These are phyloP conservation scores for Venturia canescens DNA, from an alignment of 1,140 invertebrate species.

Conservation along the genomic window DNA sequence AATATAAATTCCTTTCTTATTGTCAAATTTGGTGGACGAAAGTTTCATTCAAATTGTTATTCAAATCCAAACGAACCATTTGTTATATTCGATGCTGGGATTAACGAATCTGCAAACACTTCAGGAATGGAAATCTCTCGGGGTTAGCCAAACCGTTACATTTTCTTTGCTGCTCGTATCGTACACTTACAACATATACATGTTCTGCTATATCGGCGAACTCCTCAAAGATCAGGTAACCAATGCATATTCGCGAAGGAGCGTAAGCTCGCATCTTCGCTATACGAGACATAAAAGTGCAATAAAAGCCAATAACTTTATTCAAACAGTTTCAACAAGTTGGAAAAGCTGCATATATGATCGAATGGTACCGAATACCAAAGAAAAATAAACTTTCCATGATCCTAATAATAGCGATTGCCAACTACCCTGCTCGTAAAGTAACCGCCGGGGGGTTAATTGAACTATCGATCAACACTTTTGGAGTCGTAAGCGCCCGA, in stretches of 20 bases:
- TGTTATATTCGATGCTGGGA: no score
- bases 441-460: conserved; percentile 57
- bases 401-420: conserved; percentile 56
- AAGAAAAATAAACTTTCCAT: conserved; percentile 46
- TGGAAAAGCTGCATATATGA: conserved; percentile 45
- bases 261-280: no score
- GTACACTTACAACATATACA: conserved; percentile 5
- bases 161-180: background rate
- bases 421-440: conserved; percentile 51
- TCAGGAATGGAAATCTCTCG: background rate
- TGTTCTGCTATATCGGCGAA: conserved; percentile 17
- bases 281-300: background rate
- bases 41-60: no score
- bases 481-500: conserved; percentile 56
- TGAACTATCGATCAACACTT: conserved; percentile 57
- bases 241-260: background rate
- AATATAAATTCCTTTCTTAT: no score
- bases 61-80: no score
- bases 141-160: conserved; percentile 25
- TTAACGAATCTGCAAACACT: no score
- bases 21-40: no score
- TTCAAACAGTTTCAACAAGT: conserved; percentile 40
- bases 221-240: conserved; percentile 23
- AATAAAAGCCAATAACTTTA: background rate
- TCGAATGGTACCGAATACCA: conserved; percentile 58